Conservation (phyloP, 2,888 invertebrate genomes). For the Drosophila lutescens region DNA sequence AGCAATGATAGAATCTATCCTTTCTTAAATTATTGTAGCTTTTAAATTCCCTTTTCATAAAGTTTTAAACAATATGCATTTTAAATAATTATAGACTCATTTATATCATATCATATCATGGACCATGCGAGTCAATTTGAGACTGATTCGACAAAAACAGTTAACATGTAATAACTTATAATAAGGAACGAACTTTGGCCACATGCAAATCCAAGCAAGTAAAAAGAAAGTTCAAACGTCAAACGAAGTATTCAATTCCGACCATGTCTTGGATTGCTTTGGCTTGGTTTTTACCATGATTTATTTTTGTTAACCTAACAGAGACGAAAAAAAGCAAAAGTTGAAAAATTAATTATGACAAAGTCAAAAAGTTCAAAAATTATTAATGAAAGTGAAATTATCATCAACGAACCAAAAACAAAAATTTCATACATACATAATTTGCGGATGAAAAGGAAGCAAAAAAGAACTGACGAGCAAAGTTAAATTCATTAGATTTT, state of each 20-base stretch:
- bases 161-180: constrained; percentile 12
- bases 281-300: constrained; percentile 47
- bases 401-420: constrained; percentile 35
- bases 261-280: constrained; percentile 17
- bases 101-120: no score
- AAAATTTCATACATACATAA: constrained; percentile 14
- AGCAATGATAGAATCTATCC: no score
- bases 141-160: background rate
- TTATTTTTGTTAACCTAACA: constrained; percentile 52
- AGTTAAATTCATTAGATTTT: constrained; percentile 45
- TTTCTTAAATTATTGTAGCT: no score
- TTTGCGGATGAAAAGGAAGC: constrained; percentile 16
- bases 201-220: constrained; percentile 23
- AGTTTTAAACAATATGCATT: no score
- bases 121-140: no score
- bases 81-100: no score
- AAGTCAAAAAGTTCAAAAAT: constrained; percentile 39
- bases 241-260: constrained; percentile 45
- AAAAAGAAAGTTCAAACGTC: constrained; percentile 70
- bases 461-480: constrained; percentile 17
- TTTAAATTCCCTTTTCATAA: no score
- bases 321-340: constrained; percentile 22
- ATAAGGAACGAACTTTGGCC: constrained; percentile 41
- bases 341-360: constrained; percentile 66
- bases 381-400: constrained; percentile 74